These are phyloP conservation scores for Reticulitermes lucifugus DNA, from an alignment of 2,888 invertebrate species.

Conservation along the genomic window DNA sequence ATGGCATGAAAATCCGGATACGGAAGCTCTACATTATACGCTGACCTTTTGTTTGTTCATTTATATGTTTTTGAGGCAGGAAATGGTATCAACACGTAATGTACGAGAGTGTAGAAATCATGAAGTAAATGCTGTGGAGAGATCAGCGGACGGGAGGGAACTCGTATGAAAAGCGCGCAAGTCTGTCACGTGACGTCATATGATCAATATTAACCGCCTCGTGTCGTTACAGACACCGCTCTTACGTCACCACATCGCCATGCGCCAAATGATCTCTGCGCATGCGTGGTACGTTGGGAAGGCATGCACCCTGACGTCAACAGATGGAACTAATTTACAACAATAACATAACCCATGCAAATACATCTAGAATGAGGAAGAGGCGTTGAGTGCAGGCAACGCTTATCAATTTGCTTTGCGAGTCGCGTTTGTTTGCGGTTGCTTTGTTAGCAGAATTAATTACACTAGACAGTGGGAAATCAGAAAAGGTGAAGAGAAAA, in stretches of 20 bases:
- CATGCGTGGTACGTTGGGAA: neutral
- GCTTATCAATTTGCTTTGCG: neutral
- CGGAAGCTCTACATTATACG: neutral
- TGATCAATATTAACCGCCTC: conserved; percentile 37
- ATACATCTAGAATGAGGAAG: neutral
- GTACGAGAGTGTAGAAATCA: neutral
- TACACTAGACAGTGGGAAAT: neutral
- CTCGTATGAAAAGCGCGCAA: conserved; percentile 23
- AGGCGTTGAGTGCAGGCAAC: neutral
- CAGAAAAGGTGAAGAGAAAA: conserved; percentile 6
- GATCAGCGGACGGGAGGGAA: neutral
- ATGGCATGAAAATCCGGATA: conserved; percentile 11
- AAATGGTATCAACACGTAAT: neutral
- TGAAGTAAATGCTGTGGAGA: neutral
- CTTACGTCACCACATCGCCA: conserved; percentile 14
- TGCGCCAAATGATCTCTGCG: neutral
- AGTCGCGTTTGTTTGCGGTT: neutral
- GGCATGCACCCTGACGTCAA: conserved; percentile 6
- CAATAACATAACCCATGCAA: neutral
- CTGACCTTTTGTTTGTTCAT: conserved; percentile 23
- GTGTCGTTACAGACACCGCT: conserved; percentile 24
- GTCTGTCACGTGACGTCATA: conserved; percentile 38
- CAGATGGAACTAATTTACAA: conserved; percentile 25
- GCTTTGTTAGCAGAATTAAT: conserved; percentile 25
- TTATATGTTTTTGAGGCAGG: conserved; percentile 20